Conservation (phyloP, 2,113 vertebrate genomes). For the Antigone vipio region DNA sequence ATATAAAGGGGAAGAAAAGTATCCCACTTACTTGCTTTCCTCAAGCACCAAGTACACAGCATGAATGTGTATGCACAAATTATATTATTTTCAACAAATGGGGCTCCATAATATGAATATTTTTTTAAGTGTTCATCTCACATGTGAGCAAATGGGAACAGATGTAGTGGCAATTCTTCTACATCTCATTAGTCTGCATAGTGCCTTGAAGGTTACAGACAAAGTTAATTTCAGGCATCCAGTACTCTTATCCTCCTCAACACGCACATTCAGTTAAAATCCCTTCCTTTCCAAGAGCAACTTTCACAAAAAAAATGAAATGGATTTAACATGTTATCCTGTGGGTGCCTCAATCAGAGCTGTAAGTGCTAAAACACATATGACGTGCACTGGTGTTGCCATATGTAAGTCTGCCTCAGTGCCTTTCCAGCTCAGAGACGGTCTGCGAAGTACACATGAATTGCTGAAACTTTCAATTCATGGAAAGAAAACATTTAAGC, state of each 20-base stretch:
- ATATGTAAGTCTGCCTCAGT: not conserved
- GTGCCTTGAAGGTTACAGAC: slow-evolving; percentile 17
- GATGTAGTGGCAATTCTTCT: not conserved
- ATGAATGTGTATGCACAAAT: not conserved
- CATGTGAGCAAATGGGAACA: not conserved
- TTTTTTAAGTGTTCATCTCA: not conserved
- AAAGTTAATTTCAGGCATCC: slow-evolving; percentile 24
- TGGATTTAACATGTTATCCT: not conserved
- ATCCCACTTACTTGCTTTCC: not conserved
- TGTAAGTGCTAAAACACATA: not conserved
- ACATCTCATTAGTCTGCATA: slow-evolving; percentile 5
- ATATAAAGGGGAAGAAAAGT: not conserved
- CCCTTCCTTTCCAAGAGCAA: not conserved
- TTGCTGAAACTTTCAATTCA: not conserved
- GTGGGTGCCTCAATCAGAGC: not conserved
- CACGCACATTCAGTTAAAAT: slow-evolving; percentile 41
- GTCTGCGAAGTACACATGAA: not conserved
- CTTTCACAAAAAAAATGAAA: not conserved
- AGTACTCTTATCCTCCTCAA: not conserved
- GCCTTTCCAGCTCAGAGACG: not conserved
- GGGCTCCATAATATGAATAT: not conserved
- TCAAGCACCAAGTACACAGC: not conserved
- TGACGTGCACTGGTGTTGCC: not conserved
- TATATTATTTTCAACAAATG: slow-evolving; percentile 16
- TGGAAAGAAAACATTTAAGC: not conserved